Conservation (phyloP, 2,113 vertebrate genomes). For the Campylomormyrus tamandua region DNA sequence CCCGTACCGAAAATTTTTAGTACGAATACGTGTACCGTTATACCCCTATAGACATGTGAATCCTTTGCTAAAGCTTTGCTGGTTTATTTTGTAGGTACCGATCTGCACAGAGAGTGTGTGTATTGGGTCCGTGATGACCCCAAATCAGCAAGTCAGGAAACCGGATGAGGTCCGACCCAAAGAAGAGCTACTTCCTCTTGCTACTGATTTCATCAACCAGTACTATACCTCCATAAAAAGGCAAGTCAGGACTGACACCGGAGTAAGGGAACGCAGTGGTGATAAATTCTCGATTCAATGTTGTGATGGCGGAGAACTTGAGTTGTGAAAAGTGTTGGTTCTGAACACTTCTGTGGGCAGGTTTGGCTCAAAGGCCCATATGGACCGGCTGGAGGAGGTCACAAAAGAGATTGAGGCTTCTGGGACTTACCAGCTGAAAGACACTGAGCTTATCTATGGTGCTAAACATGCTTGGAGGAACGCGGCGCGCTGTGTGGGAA, state of each 20-base stretch:
- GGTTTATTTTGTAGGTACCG: conserved; percentile 56
- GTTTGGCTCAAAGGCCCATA: conserved; percentile 85
- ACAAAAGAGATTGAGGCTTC: conserved; percentile 82
- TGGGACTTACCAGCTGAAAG: conserved; percentile 85
- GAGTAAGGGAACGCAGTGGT: background rate
- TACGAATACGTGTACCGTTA: too few species aligned
- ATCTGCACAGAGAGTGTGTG: conserved; percentile 79
- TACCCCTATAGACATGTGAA: background rate
- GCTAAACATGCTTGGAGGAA: conserved; percentile 96
- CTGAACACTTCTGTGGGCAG: conserved; percentile 47
- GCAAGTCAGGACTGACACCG: conserved; percentile 42
- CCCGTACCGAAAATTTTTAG: too few species aligned
- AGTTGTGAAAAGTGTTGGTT: background rate
- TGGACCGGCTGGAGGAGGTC: conserved; percentile 84
- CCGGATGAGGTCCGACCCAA: conserved; percentile 71
- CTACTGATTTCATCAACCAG: conserved; percentile 93
- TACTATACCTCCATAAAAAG: conserved; percentile 96
- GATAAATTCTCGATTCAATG: background rate
- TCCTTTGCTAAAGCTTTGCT: background rate
- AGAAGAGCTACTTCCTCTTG: conserved; percentile 76
- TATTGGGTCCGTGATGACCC: conserved; percentile 79
- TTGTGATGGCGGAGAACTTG: background rate
- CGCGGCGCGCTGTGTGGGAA: conserved; percentile 84
- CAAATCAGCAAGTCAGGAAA: conserved; percentile 63
- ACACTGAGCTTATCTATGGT: conserved; percentile 91